Evolutionary conservation across 2,797 vertebrate genomes (phyloP), one percentile per base, ranked within the genome.

Genomic region (Falco peregrinus): DNA sequence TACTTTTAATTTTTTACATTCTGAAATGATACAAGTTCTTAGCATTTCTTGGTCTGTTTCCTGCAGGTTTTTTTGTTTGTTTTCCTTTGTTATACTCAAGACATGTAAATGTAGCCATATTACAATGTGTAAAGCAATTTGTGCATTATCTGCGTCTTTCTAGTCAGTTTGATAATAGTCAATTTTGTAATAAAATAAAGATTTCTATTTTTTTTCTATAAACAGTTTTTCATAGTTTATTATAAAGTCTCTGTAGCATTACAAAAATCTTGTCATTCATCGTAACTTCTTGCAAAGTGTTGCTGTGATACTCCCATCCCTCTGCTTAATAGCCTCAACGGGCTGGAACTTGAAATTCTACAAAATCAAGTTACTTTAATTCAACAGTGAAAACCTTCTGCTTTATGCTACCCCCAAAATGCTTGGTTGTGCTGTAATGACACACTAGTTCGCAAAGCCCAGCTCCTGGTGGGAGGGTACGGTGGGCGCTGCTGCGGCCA

Each of bases 151-250:
- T n/a, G 54, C 54, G 21, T n/a, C 21, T 93, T 90, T 77, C 80
- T 22, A 57, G 47, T 75, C 61, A 47, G 48, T 89, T 86, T 89
- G 76, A 20, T 87, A 87, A 92, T 18, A 45, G 31, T 41, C 18
- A 10, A 18, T 92, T 96, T 95, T 94, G 39, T 96, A 89, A 89
- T 56, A 59, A 94, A 97, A 92, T 89, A 95, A 84, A 93, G n/a
- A 70, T 68, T 69, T 96, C 2, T 89, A 54, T 63, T 84, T 69
- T 85, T 92, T 93, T 81, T 37, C 78, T 84, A 78, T 39, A 64
- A 35, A 41, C 4, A 25, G 29, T 56, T 13, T 89, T 43, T 29
- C 5, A 1, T 25, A 9, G 13, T 71, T 89, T 92, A 31, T 64
- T 68, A 16, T 15, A 0, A 71, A 50, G 4, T 31, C 37, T 45